Conservation (phyloP, 2,797 vertebrate species). For the Darevskia mixta region DNA sequence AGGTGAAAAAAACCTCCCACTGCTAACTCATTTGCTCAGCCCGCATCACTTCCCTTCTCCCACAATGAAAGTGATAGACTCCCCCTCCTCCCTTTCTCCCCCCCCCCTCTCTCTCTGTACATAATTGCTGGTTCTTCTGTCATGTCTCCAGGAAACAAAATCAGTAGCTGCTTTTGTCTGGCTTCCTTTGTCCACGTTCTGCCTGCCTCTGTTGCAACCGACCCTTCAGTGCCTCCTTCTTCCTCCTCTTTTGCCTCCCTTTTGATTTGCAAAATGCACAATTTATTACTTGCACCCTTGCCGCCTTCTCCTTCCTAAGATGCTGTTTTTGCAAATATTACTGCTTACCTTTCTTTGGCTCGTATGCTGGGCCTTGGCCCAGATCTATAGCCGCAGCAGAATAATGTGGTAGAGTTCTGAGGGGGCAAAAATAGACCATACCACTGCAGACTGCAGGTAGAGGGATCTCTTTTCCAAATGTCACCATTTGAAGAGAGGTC, state of each 20-base stretch:
- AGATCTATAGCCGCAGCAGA: conserved; percentile 45
- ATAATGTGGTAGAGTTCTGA: not conserved
- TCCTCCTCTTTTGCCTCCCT: conserved; percentile 2
- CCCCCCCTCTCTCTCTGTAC: not conserved
- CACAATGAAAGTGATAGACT: conserved; percentile 50
- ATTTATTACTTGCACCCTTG: conserved; percentile 38
- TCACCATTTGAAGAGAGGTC: not conserved
- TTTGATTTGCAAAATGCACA: conserved; percentile 49
- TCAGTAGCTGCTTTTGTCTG: conserved; percentile 66
- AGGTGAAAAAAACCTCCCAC: conserved; percentile 89
- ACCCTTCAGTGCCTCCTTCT: conserved; percentile 48
- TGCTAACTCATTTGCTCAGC: conserved; percentile 76
- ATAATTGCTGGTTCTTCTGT: conserved; percentile 63
- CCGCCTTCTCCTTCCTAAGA: conserved; percentile 39
- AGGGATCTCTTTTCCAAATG: not conserved
- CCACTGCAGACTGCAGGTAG: not conserved
- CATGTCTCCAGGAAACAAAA: conserved; percentile 60
- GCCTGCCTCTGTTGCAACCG: conserved; percentile 34
- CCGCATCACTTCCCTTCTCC: conserved; percentile 63
- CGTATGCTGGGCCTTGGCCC: conserved; percentile 35
- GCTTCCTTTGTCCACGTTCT: conserved; percentile 41
- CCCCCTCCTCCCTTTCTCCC: not conserved
- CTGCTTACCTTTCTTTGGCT: conserved; percentile 57
- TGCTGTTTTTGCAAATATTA: conserved; percentile 18
- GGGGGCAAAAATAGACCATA: not conserved